Percentiles rank a stretch among this genome's conserved stretches.
Conservation (phyloP, 2,888 invertebrate genomes). For the Hydraecia micacea region DNA sequence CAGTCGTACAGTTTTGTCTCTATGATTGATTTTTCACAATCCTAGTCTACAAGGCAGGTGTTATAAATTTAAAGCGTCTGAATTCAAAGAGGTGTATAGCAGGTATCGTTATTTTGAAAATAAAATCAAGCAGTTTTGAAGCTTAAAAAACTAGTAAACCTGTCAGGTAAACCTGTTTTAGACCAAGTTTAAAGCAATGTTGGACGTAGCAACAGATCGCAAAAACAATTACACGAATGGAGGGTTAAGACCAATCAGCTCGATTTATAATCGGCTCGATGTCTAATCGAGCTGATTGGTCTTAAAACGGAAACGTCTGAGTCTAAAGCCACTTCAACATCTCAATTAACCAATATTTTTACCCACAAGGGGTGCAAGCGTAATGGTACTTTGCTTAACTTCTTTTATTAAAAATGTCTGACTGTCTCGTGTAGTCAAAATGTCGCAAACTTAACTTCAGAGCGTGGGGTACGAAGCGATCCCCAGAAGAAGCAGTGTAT, state of each 20-base stretch:
- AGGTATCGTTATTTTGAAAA: too few relatives aligned
- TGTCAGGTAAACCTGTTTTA: background rate
- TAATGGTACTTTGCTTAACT: conserved; percentile 22
- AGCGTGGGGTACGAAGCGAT: background rate
- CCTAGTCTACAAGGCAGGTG: background rate
- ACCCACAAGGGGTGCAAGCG: conserved; percentile 9
- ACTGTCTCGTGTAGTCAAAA: background rate
- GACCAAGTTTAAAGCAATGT: background rate
- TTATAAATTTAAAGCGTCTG: background rate
- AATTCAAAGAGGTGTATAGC: background rate
- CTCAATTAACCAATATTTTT: conserved; percentile 16
- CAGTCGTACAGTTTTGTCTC: too few relatives aligned
- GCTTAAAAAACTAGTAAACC: background rate
- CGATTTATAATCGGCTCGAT: too few relatives aligned
- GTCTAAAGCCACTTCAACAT: conserved; percentile 26
- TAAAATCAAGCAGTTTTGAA: too few relatives aligned
- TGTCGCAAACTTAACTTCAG: background rate
- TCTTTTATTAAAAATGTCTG: conserved; percentile 21
- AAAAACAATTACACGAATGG: conserved; percentile 10
- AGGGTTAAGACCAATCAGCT: too few relatives aligned
- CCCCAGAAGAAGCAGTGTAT: background rate
- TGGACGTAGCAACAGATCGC: background rate
- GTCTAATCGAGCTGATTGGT: conserved; percentile 27
- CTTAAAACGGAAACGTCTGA: conserved; percentile 41
- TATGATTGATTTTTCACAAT: background rate